Evolutionary conservation across 1,140 invertebrate species (phyloP).

Genomic region (Zaprionus tsacasi): DNA sequence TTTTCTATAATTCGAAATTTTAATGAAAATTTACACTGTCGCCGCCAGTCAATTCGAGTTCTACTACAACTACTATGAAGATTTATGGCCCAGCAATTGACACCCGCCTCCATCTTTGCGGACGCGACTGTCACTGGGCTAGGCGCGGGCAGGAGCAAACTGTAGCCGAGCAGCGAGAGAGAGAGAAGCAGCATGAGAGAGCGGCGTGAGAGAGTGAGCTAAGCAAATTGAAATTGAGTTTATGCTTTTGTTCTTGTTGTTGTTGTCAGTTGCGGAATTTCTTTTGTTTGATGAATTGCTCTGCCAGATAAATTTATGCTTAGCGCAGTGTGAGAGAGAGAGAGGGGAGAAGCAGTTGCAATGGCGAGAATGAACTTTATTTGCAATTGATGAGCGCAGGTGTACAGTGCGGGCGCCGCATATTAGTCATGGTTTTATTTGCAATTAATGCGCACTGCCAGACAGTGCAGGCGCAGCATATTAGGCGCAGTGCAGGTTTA

Average conservation of each 20-base stretch:
- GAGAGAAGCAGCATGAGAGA: conserved; percentile 24
- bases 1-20: conserved; percentile 66
- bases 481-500: neutral
- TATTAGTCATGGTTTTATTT: neutral
- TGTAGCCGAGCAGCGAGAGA: neutral
- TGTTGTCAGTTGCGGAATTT: conserved; percentile 1
- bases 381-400: conserved; percentile 2
- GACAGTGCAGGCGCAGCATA: neutral
- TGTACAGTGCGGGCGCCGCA: neutral
- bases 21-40: conserved; percentile 76
- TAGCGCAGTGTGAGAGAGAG: neutral
- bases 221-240: conserved; percentile 62
- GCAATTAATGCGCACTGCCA: neutral
- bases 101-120: conserved; percentile 50
- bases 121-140: conserved; percentile 44
- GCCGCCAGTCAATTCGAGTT: conserved; percentile 69
- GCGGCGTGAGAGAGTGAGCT: neutral
- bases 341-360: neutral
- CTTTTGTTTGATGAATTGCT: conserved; percentile 7
- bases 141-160: neutral
- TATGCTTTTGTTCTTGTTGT: conserved; percentile 4
- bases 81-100: conserved; percentile 76
- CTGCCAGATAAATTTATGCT: neutral
- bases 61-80: conserved; percentile 60
- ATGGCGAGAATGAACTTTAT: conserved; percentile 5